Evolutionary conservation across 1,140 invertebrate genomes (phyloP).

Genomic region (Nomia melanderi): DNA sequence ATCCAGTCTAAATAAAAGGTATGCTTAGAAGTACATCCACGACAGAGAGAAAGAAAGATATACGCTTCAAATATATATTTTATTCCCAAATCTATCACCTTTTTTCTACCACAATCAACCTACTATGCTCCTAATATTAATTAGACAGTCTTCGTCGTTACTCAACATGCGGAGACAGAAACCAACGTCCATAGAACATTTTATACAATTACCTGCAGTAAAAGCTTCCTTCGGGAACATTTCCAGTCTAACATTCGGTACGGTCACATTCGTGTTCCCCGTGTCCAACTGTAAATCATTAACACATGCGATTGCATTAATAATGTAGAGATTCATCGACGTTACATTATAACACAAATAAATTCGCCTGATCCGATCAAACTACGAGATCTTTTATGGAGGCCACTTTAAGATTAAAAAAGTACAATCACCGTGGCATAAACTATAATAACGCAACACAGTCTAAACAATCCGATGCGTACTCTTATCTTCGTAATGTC

Average conservation of each 20-base stretch:
- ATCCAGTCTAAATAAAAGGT: slow-evolving; percentile 83
- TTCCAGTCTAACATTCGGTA: slow-evolving; percentile 84
- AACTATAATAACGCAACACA: not conserved
- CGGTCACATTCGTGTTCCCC: slow-evolving; percentile 79
- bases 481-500: slow-evolving; percentile 88
- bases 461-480: not conserved
- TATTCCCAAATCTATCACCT: not conserved
- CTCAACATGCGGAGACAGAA: not conserved
- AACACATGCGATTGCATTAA: not conserved
- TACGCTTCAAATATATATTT: not conserved
- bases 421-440: too few relatives aligned
- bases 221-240: slow-evolving; percentile 88
- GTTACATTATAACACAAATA: too few relatives aligned
- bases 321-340: too few relatives aligned
- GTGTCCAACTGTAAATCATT: slow-evolving; percentile 82
- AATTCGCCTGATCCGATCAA: not conserved
- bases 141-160: not conserved
- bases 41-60: not conserved
- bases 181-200: not conserved
- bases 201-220: slow-evolving; percentile 80
- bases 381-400: too few relatives aligned
- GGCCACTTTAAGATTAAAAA: too few relatives aligned
- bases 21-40: slow-evolving; percentile 20
- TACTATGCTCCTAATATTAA: not conserved
- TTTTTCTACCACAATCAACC: not conserved